A percentile compares a stretch with the other conserved stretches of the same genome.
Conservation (phyloP, 2,113 vertebrate genomes). For the Python bivittatus region DNA sequence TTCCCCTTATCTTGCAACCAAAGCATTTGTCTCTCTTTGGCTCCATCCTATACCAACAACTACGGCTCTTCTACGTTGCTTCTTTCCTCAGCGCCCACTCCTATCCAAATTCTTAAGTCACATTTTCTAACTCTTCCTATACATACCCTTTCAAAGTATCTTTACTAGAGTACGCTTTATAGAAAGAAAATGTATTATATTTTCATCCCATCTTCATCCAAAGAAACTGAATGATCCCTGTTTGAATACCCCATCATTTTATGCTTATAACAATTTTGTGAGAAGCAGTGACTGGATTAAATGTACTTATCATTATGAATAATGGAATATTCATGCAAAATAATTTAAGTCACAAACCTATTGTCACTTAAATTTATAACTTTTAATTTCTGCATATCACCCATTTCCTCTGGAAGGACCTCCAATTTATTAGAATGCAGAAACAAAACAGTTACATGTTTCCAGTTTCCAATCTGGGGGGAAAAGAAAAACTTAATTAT, state of each 20-base stretch:
- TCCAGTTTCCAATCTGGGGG: conserved; percentile 96
- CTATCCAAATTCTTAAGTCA: background rate
- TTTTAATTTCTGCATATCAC: conserved; percentile 95
- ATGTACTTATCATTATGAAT: background rate
- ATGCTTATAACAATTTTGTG: background rate
- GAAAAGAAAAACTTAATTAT: conserved; percentile 30
- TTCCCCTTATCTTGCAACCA: background rate
- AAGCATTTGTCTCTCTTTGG: background rate
- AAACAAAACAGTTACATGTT: conserved; percentile 90
- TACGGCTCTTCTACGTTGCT: background rate
- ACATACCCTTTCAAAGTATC: background rate
- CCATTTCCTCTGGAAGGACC: conserved; percentile 95
- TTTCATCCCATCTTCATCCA: background rate
- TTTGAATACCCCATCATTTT: background rate
- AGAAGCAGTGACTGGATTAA: background rate
- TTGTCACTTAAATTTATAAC: conserved; percentile 97
- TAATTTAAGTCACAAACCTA: conserved; percentile 82
- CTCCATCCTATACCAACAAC: background rate
- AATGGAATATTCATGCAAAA: conserved; percentile 37
- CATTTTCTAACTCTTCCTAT: background rate
- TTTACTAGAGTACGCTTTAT: background rate
- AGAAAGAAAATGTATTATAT: background rate
- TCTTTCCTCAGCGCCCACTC: background rate
- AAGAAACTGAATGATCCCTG: background rate
- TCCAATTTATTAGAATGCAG: conserved; percentile 98